Conservation (phyloP, 2,113 vertebrate genomes). For the Sterna hirundo region DNA sequence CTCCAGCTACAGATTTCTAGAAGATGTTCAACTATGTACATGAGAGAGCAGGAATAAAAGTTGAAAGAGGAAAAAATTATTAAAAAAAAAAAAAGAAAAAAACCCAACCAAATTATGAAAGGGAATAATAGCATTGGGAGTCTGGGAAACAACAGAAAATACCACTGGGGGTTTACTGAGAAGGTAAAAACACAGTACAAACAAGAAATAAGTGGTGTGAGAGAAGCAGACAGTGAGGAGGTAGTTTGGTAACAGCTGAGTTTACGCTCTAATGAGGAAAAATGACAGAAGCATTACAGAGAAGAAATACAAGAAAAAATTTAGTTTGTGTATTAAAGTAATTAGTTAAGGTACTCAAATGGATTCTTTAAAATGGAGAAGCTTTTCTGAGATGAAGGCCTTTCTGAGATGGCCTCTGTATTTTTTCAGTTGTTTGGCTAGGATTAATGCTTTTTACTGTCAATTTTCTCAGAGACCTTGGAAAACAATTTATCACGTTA, state of each 20-base stretch:
- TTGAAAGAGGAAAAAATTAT: neutral
- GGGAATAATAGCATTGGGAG: neutral
- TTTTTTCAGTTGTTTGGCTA: neutral
- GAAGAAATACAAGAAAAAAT: neutral
- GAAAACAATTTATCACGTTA: neutral
- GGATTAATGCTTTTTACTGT: neutral
- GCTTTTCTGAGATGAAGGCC: neutral
- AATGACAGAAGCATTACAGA: neutral
- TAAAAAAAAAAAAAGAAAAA: neutral
- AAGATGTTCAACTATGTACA: neutral
- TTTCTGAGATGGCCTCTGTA: neutral
- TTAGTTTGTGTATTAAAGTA: neutral
- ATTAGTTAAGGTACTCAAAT: neutral
- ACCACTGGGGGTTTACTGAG: neutral
- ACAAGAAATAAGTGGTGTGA: neutral
- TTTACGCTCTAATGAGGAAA: neutral
- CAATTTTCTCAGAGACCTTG: neutral
- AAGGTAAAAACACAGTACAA: neutral
- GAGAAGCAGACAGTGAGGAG: neutral
- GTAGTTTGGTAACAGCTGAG: neutral
- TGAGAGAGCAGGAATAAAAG: neutral
- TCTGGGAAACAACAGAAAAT: neutral
- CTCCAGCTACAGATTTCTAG: neutral
- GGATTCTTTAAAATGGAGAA: neutral
- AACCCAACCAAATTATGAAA: neutral